These are phyloP conservation scores for Pipistrellus kuhlii DNA, from an alignment of 2,797 vertebrate species.

Conservation along the genomic window DNA sequence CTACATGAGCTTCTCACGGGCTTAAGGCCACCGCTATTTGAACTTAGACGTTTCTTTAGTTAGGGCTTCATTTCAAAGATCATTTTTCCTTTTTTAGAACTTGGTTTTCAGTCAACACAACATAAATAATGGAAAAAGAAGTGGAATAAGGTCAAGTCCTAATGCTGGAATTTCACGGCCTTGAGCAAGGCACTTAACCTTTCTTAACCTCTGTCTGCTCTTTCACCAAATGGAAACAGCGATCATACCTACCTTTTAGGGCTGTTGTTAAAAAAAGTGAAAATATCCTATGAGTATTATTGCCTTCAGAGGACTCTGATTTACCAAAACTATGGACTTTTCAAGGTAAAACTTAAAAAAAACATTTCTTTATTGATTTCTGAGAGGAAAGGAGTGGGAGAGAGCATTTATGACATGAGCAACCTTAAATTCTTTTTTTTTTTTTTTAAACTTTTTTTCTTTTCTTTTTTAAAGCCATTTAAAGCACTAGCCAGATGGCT, in stretches of 20 bases:
- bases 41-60: background rate
- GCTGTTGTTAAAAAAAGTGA: background rate
- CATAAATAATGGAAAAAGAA: slow-evolving; percentile 2
- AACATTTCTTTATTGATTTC: too few relatives aligned
- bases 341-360: background rate
- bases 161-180: slow-evolving; percentile 24
- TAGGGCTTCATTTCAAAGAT: background rate
- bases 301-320: background rate
- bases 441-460: background rate
- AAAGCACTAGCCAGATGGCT: background rate
- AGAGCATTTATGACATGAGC: background rate
- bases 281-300: background rate
- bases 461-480: background rate
- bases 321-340: slow-evolving; percentile 14
- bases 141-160: slow-evolving; percentile 1
- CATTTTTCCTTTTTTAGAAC: background rate
- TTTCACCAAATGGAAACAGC: slow-evolving; percentile 28
- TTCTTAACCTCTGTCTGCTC: background rate
- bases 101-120: background rate
- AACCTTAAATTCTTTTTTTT: background rate
- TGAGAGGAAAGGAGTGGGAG: too few relatives aligned
- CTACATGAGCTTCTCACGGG: background rate
- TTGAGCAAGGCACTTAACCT: background rate
- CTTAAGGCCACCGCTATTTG: background rate
- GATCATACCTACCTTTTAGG: background rate